A percentile compares a stretch with the other conserved stretches of the same genome.
Conservation (phyloP, 2,888 invertebrate species). For the Chaitophorus viminalis region DNA sequence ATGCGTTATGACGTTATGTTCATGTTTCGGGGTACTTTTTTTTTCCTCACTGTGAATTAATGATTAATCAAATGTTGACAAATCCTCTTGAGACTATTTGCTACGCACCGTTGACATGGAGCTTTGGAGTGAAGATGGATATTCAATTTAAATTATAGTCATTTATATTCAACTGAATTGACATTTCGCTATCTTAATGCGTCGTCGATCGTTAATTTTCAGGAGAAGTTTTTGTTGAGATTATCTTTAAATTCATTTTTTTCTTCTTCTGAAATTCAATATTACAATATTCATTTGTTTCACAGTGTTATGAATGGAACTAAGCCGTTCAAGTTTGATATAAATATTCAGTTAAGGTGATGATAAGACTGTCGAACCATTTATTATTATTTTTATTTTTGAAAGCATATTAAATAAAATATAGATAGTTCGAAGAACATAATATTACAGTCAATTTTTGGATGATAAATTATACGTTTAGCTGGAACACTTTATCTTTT, state of each 20-base stretch:
- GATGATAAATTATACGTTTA: too few relatives aligned
- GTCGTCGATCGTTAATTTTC: constrained; percentile 49
- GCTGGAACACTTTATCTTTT: too few relatives aligned
- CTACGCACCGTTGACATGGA: constrained; percentile 47
- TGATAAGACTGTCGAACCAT: too few relatives aligned
- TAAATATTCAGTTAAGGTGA: not conserved
- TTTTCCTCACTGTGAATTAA: constrained; percentile 26
- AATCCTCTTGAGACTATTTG: constrained; percentile 52
- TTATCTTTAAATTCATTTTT: constrained; percentile 18
- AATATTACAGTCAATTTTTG: too few relatives aligned
- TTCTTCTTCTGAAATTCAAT: not conserved
- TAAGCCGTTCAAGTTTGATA: not conserved
- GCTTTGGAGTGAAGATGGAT: constrained; percentile 50
- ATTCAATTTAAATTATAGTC: constrained; percentile 54
- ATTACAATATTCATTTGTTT: not conserved
- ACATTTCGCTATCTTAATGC: constrained; percentile 49
- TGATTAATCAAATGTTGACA: constrained; percentile 51
- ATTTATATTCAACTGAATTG: constrained; percentile 58
- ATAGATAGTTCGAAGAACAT: too few relatives aligned
- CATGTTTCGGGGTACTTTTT: constrained; percentile 18
- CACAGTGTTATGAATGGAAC: too few relatives aligned
- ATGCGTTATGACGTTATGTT: constrained; percentile 26
- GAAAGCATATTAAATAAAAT: too few relatives aligned
- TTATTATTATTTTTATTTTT: too few relatives aligned
- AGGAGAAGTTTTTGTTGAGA: constrained; percentile 13